Conservation (phyloP, 2,797 vertebrate species). For the Semotilus atromaculatus region DNA sequence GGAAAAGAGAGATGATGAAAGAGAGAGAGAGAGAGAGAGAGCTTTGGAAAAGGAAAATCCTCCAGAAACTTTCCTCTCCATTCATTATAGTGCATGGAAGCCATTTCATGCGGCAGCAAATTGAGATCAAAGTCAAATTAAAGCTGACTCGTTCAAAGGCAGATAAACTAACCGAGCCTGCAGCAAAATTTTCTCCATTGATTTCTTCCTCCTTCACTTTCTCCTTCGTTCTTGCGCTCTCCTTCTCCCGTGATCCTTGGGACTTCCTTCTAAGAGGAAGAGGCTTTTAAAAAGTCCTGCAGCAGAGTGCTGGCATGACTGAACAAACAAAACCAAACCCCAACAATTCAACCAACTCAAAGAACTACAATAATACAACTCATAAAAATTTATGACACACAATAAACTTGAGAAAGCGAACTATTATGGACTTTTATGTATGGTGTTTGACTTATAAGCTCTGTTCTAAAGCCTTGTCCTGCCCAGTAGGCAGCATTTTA, state of each 20-base stretch:
- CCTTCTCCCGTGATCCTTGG: slow-evolving; percentile 52
- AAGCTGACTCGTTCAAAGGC: slow-evolving; percentile 86
- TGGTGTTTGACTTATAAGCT: background rate
- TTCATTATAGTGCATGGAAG: slow-evolving; percentile 74
- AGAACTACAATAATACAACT: background rate
- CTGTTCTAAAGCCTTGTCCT: background rate
- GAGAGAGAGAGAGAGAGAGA: slow-evolving; percentile 8
- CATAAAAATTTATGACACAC: slow-evolving; percentile 7
- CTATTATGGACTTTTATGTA: slow-evolving; percentile 2
- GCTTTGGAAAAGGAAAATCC: slow-evolving; percentile 66
- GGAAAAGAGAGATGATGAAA: slow-evolving; percentile 46
- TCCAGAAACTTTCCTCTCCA: slow-evolving; percentile 72
- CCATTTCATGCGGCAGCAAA: slow-evolving; percentile 81
- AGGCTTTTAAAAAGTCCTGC: slow-evolving; percentile 37
- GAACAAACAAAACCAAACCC: slow-evolving; percentile 63
- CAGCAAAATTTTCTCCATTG: slow-evolving; percentile 83
- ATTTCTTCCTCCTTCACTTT: slow-evolving; percentile 74
- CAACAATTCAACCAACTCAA: slow-evolving; percentile 1
- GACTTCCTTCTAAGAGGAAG: slow-evolving; percentile 57
- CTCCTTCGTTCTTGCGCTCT: slow-evolving; percentile 66
- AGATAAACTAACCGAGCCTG: slow-evolving; percentile 83
- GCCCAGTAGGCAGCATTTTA: background rate
- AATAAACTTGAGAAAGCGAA: slow-evolving; percentile 16
- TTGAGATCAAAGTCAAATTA: slow-evolving; percentile 88
- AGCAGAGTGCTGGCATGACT: slow-evolving; percentile 60